A percentile compares a stretch with the other conserved stretches of the same genome.
Evolutionary conservation across 2,113 vertebrate species (phyloP).

Genomic region (Paradoxurus hermaphroditus): DNA sequence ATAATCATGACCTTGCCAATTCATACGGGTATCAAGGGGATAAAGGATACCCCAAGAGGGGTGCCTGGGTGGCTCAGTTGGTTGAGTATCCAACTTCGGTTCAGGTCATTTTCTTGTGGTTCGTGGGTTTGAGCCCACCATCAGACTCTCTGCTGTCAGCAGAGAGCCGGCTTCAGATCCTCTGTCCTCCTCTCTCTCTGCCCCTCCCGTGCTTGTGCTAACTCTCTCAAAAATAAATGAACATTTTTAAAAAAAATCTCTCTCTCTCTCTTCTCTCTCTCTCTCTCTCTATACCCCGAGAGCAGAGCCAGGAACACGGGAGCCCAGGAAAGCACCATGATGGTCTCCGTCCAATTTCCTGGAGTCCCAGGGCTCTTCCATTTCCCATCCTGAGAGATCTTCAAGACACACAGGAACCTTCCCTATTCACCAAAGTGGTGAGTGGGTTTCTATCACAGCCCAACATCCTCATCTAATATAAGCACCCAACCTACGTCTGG

Average conservation of each 20-base stretch:
- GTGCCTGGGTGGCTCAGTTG: too few species aligned
- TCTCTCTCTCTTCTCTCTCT: too few species aligned
- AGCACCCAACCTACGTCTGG: neutral
- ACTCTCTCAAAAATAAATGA: too few species aligned
- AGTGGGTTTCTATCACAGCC: neutral
- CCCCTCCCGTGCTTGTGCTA: too few species aligned
- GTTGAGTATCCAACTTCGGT: too few species aligned
- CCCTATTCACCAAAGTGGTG: neutral
- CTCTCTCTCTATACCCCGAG: too few species aligned
- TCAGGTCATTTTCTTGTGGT: too few species aligned
- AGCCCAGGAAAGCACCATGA: neutral
- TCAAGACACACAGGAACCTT: neutral
- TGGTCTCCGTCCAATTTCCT: neutral
- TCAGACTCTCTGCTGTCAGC: too few species aligned
- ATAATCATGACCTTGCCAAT: neutral
- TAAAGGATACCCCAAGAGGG: neutral
- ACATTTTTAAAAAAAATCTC: too few species aligned
- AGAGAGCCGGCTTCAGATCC: too few species aligned
- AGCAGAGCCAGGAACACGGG: neutral
- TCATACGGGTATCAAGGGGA: neutral
- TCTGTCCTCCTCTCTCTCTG: too few species aligned
- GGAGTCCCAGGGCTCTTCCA: neutral
- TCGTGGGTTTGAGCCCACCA: too few species aligned
- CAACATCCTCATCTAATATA: neutral
- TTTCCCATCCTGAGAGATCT: neutral